phyloP scores from a whole-genome alignment of 2,888 invertebrate species.

The Theretra japonica region DNA sequence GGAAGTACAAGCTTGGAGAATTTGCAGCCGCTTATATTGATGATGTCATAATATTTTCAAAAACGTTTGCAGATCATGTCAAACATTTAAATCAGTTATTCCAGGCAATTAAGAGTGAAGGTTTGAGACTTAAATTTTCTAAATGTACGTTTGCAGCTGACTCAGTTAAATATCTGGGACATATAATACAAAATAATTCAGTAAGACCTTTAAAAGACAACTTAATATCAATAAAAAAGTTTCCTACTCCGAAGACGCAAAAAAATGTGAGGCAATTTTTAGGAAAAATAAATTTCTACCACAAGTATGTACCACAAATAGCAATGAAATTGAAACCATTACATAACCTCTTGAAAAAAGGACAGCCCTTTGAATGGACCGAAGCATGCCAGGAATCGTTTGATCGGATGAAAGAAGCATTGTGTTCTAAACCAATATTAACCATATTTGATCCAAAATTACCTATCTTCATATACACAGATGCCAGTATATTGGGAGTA shows the following conservation, averaged over 20 bases:
- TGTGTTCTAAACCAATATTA: conserved; percentile 37
- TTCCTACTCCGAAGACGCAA: conserved; percentile 36
- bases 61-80: no score
- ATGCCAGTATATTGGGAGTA: conserved; percentile 34
- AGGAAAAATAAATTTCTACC: conserved; percentile 44
- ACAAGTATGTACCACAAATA: conserved; percentile 39
- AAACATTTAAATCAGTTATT: conserved; percentile 31
- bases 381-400: conserved; percentile 35
- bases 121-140: conserved; percentile 43
- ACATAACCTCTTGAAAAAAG: conserved; percentile 42
- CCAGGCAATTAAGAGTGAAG: conserved; percentile 42
- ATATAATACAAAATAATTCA: no score
- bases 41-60: conserved; percentile 28
- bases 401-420: conserved; percentile 27
- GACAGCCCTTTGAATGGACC: conserved; percentile 36
- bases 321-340: conserved; percentile 42
- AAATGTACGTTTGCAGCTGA: conserved; percentile 30
- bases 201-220: conserved; percentile 43
- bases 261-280: conserved; percentile 44
- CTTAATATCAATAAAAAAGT: conserved; percentile 43
- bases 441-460: conserved; percentile 33
- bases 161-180: no score
- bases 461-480: conserved; percentile 34
- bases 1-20: conserved; percentile 33
- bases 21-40: conserved; percentile 34